Evolutionary conservation across 2,888 invertebrate genomes (phyloP), one percentile per base, ranked within the genome.

Genomic region (Bibio marci): DNA sequence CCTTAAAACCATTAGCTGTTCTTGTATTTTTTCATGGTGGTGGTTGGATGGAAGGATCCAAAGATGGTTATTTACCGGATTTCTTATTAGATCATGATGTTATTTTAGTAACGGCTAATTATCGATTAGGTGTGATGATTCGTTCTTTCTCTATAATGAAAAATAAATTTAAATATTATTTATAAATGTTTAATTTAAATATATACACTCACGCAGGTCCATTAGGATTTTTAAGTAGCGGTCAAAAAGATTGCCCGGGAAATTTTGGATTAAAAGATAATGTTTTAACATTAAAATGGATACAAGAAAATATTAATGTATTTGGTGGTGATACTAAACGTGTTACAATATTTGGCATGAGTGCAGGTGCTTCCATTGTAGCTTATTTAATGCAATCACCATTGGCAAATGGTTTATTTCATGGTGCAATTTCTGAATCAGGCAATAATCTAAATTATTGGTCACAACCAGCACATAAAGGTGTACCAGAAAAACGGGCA

Each of bases 361-460:
- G 76, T 49, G 78, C 78, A 1, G 78, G 78, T 4, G 76, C 75
- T 1, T 73, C 71, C 1, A 74, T 75, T 47, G 73, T 69, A 2
- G 73, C 76, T 30, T 76, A 70, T 43, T 77, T 77, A 45, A 76
- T 78, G 75, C 57, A 76, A 30, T 76, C 74, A 12, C 60, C 67
- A 27, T 59, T 56, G 34, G 57, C 59, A 0, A 55, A 53, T 41
- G 60, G 58, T 25, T 52, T 80, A 11, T 76, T 81, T 46, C 76
- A 78, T 46, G 71, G 72, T 41, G 80, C 67, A 2, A 82, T 83
- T 43, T 73, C 80, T 1, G 76, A 81, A 52, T 82, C 81, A 37
- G 82, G 82, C 1, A 77, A 76, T 2, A 71, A 76, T 1, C 59
- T 76, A 28, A 72, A 72, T 45, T 70, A 74, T 0, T 79, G 78